Base-by-base conservation (phyloP, 2,113 vertebrate species). In the Caloenas nicobarica region DNA sequence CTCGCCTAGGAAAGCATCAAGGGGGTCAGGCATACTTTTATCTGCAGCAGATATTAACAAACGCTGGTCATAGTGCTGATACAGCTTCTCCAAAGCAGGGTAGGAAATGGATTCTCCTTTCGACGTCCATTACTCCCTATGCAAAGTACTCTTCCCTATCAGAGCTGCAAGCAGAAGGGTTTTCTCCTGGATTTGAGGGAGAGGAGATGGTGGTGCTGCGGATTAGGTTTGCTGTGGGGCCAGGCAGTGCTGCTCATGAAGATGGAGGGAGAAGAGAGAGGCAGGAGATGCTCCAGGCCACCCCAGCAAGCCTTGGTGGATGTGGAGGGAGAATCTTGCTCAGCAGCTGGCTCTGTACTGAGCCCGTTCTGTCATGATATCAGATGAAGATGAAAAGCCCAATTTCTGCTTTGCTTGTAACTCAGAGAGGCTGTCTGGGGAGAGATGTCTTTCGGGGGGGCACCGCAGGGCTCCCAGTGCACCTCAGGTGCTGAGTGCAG, bases 401-500 rank as follows among this genome's bases (percentile, higher is more conserved):
- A 7, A 58, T 77, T 79, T 82, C 23, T 40, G 74, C 65, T 57
- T 46, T 31, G 4, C 29, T 51, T 3, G 5, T 46, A 57, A 22
- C 64, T 88, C 15, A 1, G 1, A 3, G 15, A 36, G 15, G 19
- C 65, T 57, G 6, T 29, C 17, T 16, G 10, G 66, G 88, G 10
- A 18, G 33, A 40, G 69, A 42, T 42, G 44, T 56, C 17, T 72
- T 29, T 28, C 0, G 4, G 15, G 31, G 9, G 2, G 2, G 16
- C 18, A 36, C 7, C 1, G 0, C 0, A 5, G 28, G 69, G 5
- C 16, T 92, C 16, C 24, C 42, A 9, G 44, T 8, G 2, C 26
- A 11, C 23, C 29, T 61, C 0, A 0, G 26, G 11, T 4, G 22
- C 79, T 42, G 36, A 80, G 56, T 0, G 0, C 1, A 0, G 38